These are phyloP conservation scores for Gari tellinella DNA, from an alignment of 2,888 invertebrate genomes.

Conservation along the genomic window DNA sequence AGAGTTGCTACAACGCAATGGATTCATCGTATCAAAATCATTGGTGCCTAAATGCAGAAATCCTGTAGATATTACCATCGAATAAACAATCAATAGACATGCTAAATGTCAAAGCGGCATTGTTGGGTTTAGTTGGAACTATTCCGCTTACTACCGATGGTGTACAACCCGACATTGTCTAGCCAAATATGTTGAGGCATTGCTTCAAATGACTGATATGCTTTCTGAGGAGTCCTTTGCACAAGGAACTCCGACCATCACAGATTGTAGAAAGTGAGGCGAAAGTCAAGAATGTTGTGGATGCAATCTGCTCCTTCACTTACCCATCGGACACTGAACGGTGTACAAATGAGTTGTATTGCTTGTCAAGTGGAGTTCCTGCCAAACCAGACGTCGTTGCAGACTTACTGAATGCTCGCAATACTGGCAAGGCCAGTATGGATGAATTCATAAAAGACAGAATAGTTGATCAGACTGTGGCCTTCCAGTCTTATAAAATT, in stretches of 20 bases:
- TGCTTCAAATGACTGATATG: constrained; percentile 25
- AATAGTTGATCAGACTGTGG: constrained; percentile 22
- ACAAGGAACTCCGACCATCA: constrained; percentile 23
- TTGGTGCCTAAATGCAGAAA: constrained; percentile 38
- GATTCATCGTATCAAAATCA: constrained; percentile 50
- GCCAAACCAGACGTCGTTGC: constrained; percentile 26
- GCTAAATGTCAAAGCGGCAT: constrained; percentile 33
- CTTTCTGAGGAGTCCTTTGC: not conserved
- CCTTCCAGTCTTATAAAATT: constrained; percentile 42
- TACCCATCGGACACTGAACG: constrained; percentile 22
- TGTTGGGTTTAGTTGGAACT: constrained; percentile 35
- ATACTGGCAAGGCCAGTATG: constrained; percentile 15
- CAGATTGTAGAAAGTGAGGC: constrained; percentile 8
- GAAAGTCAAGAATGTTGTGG: constrained; percentile 11
- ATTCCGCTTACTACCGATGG: constrained; percentile 38
- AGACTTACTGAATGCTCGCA: constrained; percentile 22
- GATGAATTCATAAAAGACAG: constrained; percentile 32
- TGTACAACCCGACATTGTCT: constrained; percentile 21
- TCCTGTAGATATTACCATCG: constrained; percentile 41
- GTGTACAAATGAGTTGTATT: constrained; percentile 30
- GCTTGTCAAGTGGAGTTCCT: constrained; percentile 47
- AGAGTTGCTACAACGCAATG: constrained; percentile 31
- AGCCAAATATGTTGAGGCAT: constrained; percentile 23
- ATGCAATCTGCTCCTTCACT: constrained; percentile 20
- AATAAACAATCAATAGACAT: constrained; percentile 40